These are phyloP conservation scores for Buathra laborator DNA, from an alignment of 2,888 invertebrate species.

Conservation along the genomic window DNA sequence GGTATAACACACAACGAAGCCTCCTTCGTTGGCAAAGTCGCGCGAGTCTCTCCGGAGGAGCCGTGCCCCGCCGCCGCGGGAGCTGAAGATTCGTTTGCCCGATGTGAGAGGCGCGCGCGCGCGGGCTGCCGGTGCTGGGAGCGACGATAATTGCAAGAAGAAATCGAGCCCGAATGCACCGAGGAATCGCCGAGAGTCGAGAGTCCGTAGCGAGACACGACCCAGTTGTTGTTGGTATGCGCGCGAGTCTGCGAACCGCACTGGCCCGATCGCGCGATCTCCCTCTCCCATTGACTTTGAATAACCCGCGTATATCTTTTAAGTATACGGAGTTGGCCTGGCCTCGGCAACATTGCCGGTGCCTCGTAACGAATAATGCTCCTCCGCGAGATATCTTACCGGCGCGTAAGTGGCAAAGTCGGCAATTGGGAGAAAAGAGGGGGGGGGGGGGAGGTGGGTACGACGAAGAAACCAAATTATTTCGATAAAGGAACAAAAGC, in stretches of 20 bases:
- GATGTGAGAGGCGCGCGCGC: slow-evolving; percentile 33
- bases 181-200: slow-evolving; percentile 43
- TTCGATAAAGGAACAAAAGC: neutral
- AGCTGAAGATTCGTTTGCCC: slow-evolving; percentile 45
- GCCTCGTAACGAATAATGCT: neutral
- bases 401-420: neutral
- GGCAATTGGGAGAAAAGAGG: neutral
- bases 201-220: slow-evolving; percentile 60
- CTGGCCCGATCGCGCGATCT: slow-evolving; percentile 26
- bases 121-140: slow-evolving; percentile 28
- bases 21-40: neutral
- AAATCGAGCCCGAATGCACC: slow-evolving; percentile 65
- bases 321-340: neutral
- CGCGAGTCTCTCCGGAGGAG: slow-evolving; percentile 1
- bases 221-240: slow-evolving; percentile 68
- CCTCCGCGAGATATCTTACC: neutral
- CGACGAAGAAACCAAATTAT: neutral
- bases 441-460: neutral
- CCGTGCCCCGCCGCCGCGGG: neutral
- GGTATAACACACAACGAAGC: neutral
- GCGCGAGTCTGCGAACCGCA: slow-evolving; percentile 57
- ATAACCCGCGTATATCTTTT: slow-evolving; percentile 52
- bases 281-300: slow-evolving; percentile 56
- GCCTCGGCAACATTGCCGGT: neutral
- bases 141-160: slow-evolving; percentile 68